Conservation (phyloP, 2,797 vertebrate species). For the Leucoraja ocellata region DNA sequence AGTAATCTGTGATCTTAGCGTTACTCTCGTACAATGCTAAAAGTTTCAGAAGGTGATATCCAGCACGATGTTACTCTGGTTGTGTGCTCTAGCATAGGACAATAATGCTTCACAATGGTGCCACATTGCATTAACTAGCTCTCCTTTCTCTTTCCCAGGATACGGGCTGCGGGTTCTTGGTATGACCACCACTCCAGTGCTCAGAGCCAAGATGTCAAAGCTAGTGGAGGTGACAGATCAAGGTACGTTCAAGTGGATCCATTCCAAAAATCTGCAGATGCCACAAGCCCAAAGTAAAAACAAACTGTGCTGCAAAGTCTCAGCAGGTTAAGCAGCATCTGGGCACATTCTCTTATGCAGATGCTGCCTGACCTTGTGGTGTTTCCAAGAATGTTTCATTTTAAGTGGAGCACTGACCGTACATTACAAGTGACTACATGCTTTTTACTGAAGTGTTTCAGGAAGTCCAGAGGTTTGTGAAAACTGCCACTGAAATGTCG, state of each 20-base stretch:
- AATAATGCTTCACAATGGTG: too few species aligned
- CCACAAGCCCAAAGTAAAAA: too few species aligned
- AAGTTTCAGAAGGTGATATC: too few species aligned
- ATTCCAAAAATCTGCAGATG: too few species aligned
- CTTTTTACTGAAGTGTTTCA: too few species aligned
- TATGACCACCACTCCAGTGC: constrained; percentile 73
- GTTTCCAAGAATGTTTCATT: not conserved
- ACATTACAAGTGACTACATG: too few species aligned
- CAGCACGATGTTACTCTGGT: not conserved
- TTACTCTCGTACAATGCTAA: not conserved
- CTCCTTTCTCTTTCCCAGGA: constrained; percentile 55
- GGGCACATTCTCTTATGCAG: too few species aligned
- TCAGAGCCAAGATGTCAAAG: constrained; percentile 87
- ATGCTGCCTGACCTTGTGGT: too few species aligned
- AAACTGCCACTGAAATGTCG: too few species aligned
- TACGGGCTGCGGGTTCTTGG: constrained; percentile 80
- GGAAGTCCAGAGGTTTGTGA: too few species aligned
- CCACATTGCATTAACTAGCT: not conserved
- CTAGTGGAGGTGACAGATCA: constrained; percentile 76
- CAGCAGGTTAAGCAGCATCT: too few species aligned
- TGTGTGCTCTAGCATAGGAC: not conserved
- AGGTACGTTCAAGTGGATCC: constrained; percentile 60
- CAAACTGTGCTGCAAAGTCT: too few species aligned
- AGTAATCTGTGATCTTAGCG: not conserved
- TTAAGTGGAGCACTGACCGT: not conserved